Percentiles rank a stretch among this genome's conserved stretches.
Evolutionary conservation across 2,888 invertebrate genomes (phyloP).

Genomic region (Nycteola revayana): DNA sequence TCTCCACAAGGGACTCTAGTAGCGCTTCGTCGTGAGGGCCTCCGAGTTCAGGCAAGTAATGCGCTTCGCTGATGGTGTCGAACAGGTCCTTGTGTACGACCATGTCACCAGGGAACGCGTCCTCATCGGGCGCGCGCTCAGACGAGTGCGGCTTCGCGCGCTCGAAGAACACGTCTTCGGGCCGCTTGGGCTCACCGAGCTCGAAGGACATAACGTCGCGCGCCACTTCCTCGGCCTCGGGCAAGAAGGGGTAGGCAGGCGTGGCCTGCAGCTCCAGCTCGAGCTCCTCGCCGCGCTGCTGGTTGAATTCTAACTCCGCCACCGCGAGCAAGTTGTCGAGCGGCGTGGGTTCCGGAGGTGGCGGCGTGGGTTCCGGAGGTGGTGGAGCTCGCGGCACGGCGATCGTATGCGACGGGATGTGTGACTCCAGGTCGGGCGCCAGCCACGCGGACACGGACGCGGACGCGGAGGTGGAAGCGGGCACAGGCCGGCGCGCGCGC

Average conservation of each 20-base stretch:
- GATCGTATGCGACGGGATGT: slow-evolving; percentile 84
- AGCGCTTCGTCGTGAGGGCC: slow-evolving; percentile 78
- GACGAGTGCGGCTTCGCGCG: slow-evolving; percentile 49
- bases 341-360: slow-evolving; percentile 72
- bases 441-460: slow-evolving; percentile 47
- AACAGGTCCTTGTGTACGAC: slow-evolving; percentile 71
- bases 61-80: slow-evolving; percentile 74
- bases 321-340: slow-evolving; percentile 84
- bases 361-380: slow-evolving; percentile 40
- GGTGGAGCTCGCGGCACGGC: slow-evolving; percentile 64
- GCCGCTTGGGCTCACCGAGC: slow-evolving; percentile 56
- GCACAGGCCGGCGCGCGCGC: slow-evolving; percentile 35
- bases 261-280: slow-evolving; percentile 48
- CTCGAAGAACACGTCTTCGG: slow-evolving; percentile 63
- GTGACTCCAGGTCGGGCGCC: slow-evolving; percentile 82
- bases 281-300: slow-evolving; percentile 71
- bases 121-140: slow-evolving; percentile 48
- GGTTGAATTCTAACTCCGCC: slow-evolving; percentile 84
- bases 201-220: slow-evolving; percentile 71
- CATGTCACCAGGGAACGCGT: slow-evolving; percentile 55
- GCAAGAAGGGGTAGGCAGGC: slow-evolving; percentile 54
- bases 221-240: slow-evolving; percentile 56
- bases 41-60: slow-evolving; percentile 69
- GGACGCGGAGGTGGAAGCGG: slow-evolving; percentile 35
- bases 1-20: slow-evolving; percentile 83